Conservation (phyloP, 2,113 vertebrate genomes). For the Osmerus eperlanus region DNA sequence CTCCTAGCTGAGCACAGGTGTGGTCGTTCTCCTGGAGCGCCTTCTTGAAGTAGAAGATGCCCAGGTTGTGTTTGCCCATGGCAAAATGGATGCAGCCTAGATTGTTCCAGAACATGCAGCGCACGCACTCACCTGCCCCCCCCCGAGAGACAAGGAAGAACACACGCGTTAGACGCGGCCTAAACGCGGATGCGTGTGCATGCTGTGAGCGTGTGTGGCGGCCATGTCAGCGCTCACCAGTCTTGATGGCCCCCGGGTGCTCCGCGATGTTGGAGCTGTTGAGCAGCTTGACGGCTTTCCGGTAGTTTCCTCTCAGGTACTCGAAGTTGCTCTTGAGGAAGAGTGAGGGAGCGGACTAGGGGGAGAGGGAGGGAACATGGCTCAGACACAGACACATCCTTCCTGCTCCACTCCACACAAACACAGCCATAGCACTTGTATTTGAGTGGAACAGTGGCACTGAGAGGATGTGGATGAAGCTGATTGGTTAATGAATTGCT, state of each 20-base stretch:
- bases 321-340: slow-evolving; percentile 99
- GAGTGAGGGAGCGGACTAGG: slow-evolving; percentile 91
- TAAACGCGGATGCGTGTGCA: neutral
- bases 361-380: slow-evolving; percentile 45
- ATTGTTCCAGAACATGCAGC: slow-evolving; percentile 99
- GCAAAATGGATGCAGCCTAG: slow-evolving; percentile 98
- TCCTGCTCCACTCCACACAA: neutral
- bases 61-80: slow-evolving; percentile 97
- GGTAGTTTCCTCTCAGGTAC: slow-evolving; percentile 96
- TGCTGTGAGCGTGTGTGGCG: neutral
- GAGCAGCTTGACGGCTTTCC: slow-evolving; percentile 95
- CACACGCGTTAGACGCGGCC: neutral
- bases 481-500: neutral
- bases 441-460: neutral
- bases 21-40: slow-evolving; percentile 96
- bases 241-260: slow-evolving; percentile 94
- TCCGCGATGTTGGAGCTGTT: slow-evolving; percentile 97
- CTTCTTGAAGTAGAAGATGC: slow-evolving; percentile 99
- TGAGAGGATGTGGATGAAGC: neutral
- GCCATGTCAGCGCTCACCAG: slow-evolving; percentile 72
- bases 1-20: slow-evolving; percentile 86
- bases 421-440: neutral
- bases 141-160: slow-evolving; percentile 1
- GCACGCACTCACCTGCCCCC: slow-evolving; percentile 88
- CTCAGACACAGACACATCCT: neutral